A percentile compares a stretch with the other conserved stretches of the same genome.
phyloP scores from a whole-genome alignment of 2,797 vertebrate genomes.

The Tinamus major region DNA sequence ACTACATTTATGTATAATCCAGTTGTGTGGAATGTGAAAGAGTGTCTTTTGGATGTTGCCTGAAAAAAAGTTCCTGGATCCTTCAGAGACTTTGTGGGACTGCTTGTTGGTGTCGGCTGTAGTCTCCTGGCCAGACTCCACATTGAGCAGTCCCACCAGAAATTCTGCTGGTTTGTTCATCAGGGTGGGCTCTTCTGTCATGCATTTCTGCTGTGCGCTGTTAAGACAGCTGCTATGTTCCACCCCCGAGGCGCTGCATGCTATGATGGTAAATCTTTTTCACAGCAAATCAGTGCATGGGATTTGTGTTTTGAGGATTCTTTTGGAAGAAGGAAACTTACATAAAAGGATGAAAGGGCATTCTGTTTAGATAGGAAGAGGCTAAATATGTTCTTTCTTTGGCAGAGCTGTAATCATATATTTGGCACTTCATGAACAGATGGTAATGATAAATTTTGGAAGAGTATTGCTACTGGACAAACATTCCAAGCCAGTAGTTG shows the following conservation, averaged over 20 bases:
- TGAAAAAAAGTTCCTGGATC: background rate
- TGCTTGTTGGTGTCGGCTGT: background rate
- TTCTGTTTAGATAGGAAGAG: conserved; percentile 1
- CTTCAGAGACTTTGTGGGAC: background rate
- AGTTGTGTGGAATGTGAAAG: background rate
- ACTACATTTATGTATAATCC: background rate
- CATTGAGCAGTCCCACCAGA: background rate
- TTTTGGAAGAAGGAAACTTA: background rate
- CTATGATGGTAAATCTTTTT: conserved; percentile 7
- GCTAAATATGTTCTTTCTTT: conserved; percentile 2
- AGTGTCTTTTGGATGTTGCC: background rate
- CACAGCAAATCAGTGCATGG: background rate
- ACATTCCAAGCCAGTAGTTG: conserved; percentile 1
- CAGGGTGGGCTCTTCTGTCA: background rate
- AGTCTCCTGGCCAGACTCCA: background rate
- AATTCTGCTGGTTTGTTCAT: background rate
- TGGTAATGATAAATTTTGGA: conserved; percentile 34
- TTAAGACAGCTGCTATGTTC: background rate
- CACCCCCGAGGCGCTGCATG: background rate
- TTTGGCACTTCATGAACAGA: conserved; percentile 3
- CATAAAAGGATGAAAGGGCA: background rate
- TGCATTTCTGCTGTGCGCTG: background rate
- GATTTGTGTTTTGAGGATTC: conserved; percentile 10
- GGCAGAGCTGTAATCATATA: background rate
- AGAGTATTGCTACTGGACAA: background rate